Evolutionary conservation across 2,797 vertebrate species (phyloP).

Genomic region (Urocyon cinereoargenteus): DNA sequence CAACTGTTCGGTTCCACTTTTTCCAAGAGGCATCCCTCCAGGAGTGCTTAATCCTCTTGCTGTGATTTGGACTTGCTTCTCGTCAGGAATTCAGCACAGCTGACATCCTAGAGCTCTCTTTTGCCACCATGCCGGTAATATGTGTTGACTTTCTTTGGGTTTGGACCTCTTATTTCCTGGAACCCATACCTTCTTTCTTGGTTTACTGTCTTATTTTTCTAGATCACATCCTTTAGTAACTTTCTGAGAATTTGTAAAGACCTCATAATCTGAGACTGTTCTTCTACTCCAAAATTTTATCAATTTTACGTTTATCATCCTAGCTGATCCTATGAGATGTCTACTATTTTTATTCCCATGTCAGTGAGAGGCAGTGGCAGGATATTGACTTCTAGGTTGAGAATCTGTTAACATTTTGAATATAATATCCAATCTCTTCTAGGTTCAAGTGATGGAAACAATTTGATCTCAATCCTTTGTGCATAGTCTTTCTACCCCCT

Average conservation of each 20-base stretch:
- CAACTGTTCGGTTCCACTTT: neutral
- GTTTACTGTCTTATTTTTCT: neutral
- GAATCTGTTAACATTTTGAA: neutral
- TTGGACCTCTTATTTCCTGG: neutral
- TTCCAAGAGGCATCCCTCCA: neutral
- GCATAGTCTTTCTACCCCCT: neutral
- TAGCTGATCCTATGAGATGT: neutral
- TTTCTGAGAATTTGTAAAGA: conserved; percentile 27
- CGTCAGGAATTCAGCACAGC: neutral
- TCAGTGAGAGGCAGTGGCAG: neutral
- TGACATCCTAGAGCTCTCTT: neutral
- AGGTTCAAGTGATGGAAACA: neutral
- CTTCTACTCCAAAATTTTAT: neutral
- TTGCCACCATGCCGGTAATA: neutral
- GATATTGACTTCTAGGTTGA: neutral
- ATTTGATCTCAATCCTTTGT: neutral
- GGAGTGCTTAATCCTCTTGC: neutral
- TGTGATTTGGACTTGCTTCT: neutral
- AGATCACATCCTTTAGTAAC: neutral
- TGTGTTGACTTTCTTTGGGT: neutral
- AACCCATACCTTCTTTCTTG: neutral
- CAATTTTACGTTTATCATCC: neutral
- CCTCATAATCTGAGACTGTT: neutral
- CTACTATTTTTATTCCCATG: neutral
- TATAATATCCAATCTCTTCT: neutral